These are phyloP conservation scores for Diadema setosum DNA, from an alignment of 35 echinoderm and acorn worm genomes.

Conservation along the genomic window DNA sequence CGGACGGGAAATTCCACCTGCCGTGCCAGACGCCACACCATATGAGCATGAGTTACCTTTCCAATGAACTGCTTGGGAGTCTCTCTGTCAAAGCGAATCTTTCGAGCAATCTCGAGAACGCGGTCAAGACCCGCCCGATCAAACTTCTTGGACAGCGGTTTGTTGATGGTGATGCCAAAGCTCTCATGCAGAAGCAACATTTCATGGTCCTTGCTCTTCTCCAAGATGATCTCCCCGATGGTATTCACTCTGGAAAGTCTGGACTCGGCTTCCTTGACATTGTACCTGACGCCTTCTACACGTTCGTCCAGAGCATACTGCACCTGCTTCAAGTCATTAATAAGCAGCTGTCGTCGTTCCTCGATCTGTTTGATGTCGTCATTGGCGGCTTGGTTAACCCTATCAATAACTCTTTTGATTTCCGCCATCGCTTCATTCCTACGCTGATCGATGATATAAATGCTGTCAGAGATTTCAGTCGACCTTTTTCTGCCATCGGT, in stretches of 20 bases:
- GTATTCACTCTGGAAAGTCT: not conserved
- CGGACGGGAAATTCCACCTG: not conserved
- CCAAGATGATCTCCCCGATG: conserved; percentile 9
- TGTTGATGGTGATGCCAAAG: not conserved
- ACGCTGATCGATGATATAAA: not conserved
- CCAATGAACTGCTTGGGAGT: not conserved
- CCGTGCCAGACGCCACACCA: not conserved
- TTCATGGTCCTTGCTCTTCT: conserved; percentile 10
- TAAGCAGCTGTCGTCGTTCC: not conserved
- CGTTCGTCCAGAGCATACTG: not conserved
- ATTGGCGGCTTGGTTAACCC: not conserved
- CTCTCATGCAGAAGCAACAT: not conserved
- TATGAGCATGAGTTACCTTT: not conserved
- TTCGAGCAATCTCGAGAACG: not conserved
- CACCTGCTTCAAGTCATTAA: not conserved
- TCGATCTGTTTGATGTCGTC: conserved; percentile 6
- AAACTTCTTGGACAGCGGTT: conserved; percentile 1
- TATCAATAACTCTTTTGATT: not conserved
- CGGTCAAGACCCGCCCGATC: not conserved
- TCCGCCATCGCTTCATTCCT: not conserved
- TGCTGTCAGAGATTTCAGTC: not conserved
- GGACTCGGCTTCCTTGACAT: conserved; percentile 6
- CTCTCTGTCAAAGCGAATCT: conserved; percentile 10
- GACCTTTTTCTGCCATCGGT: not conserved
- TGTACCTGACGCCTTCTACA: not conserved